These are phyloP conservation scores for Acronicta aceris DNA, from an alignment of 2,888 invertebrate genomes.

Conservation along the genomic window DNA sequence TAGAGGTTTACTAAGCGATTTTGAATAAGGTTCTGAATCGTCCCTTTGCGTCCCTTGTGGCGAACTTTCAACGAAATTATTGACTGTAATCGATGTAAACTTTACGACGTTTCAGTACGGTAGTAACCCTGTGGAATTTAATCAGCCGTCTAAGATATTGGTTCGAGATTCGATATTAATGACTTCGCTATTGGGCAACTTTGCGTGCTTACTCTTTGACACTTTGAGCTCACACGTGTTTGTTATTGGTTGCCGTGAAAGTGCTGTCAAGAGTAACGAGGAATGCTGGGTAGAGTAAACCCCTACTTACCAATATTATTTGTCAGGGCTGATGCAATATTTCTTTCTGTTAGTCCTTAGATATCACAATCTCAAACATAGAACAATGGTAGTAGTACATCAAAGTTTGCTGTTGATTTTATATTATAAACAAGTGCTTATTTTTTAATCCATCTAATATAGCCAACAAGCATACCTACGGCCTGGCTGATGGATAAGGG, in stretches of 20 bases:
- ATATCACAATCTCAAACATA: no score
- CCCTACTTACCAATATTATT: conserved; percentile 7
- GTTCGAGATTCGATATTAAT: conserved; percentile 69
- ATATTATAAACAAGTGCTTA: no score
- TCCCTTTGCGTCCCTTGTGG: conserved; percentile 53
- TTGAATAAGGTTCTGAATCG: conserved; percentile 20
- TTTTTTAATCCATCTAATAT: no score
- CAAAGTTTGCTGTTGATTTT: no score
- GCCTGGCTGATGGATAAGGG: no score
- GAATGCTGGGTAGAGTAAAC: conserved; percentile 7
- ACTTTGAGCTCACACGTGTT: conserved; percentile 59
- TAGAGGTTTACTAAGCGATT: no score
- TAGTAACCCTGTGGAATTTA: conserved; percentile 79
- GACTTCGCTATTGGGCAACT: conserved; percentile 51
- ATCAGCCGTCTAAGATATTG: conserved; percentile 83
- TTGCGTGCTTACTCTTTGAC: conserved; percentile 63
- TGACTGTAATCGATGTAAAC: conserved; percentile 79
- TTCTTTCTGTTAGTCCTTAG: no score
- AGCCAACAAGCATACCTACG: no score
- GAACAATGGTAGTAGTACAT: no score
- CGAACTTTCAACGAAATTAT: conserved; percentile 75
- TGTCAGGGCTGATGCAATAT: conserved; percentile 14
- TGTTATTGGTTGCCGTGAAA: conserved; percentile 56
- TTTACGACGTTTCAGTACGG: conserved; percentile 75
- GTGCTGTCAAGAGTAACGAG: conserved; percentile 30